phyloP scores from a whole-genome alignment of 2,113 vertebrate species.

The Centropus unirufus region DNA sequence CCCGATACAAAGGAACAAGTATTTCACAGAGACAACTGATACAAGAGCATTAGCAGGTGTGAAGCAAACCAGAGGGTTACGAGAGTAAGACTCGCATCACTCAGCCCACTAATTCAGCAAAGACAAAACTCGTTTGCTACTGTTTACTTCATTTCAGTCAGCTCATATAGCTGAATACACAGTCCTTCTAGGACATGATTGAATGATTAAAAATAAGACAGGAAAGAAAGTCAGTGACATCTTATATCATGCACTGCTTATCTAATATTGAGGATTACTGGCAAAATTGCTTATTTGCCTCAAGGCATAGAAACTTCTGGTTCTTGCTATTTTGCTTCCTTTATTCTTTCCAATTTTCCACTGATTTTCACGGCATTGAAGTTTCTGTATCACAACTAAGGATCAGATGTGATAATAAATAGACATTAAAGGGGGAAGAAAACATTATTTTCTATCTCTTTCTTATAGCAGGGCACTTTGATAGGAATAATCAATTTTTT shows the following conservation, averaged over 20 bases:
- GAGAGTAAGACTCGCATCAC: not conserved
- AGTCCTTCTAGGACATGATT: not conserved
- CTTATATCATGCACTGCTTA: not conserved
- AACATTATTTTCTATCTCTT: not conserved
- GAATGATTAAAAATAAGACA: not conserved
- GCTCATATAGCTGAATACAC: not conserved
- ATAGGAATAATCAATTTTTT: not conserved
- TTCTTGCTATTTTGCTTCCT: not conserved
- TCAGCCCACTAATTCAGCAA: not conserved
- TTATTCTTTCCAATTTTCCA: not conserved
- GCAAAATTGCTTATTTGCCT: not conserved
- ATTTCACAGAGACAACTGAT: not conserved
- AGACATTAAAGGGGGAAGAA: not conserved
- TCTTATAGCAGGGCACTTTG: not conserved
- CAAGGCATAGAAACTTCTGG: not conserved
- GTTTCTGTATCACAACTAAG: not conserved
- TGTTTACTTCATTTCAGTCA: not conserved
- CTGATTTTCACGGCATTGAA: not conserved
- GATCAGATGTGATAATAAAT: not conserved
- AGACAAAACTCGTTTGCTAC: not conserved
- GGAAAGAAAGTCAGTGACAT: not conserved
- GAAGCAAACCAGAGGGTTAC: not conserved
- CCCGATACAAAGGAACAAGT: not conserved
- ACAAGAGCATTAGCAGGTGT: accelerated
- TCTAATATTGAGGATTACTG: not conserved